Base-by-base conservation (phyloP, 2,888 invertebrate genomes). In the Hedya salicella region DNA sequence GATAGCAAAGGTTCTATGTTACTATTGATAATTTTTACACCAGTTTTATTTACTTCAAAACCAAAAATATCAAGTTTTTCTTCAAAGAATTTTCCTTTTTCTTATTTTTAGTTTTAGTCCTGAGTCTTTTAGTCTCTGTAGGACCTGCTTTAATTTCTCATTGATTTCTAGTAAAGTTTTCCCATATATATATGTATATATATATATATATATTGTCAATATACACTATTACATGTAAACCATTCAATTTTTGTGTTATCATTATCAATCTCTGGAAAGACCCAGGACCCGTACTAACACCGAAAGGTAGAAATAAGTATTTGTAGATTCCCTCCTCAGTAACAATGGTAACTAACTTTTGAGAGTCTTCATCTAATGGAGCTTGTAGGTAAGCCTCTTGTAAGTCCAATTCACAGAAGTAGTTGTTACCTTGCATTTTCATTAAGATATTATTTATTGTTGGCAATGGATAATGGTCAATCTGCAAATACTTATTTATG, bases 361-460 rank as follows among this genome's bases (percentile, higher is more conserved):
- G 65, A 13, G 65, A 57, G 17, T 66, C 54, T 53, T 57, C 52
- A n/a, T 64, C 60, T 36, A 68, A 60, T 6, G 63, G 64, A 25
- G 68, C 68, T 16, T 68, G 68, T 21, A 64, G 32, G 16, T 68
- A 68, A 1, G 68, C 68, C 17, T 68, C 60, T 4, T 25, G 50
- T 11, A 62, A 52, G 21, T 59, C 59, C 6, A 67, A 25, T 57
- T 62, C 67, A 30, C 66, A 66, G 40, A 66, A 66, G 32, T 49
- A 66, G 3, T 54, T 17, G 13, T 53, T 53, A 2, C 52, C 64
- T 21, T 57, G 49, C 13, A 68, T 30, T 40, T 60, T 56, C 48
- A 53, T 53, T 14, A 67, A 42, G 14, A 67, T 67, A 9, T 62
- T 14, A 44, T 67, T 19, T 6, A 67, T 54, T 11, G 56, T 54